Evolutionary conservation across 1,140 invertebrate species (phyloP).

Genomic region (Grapholita molesta): DNA sequence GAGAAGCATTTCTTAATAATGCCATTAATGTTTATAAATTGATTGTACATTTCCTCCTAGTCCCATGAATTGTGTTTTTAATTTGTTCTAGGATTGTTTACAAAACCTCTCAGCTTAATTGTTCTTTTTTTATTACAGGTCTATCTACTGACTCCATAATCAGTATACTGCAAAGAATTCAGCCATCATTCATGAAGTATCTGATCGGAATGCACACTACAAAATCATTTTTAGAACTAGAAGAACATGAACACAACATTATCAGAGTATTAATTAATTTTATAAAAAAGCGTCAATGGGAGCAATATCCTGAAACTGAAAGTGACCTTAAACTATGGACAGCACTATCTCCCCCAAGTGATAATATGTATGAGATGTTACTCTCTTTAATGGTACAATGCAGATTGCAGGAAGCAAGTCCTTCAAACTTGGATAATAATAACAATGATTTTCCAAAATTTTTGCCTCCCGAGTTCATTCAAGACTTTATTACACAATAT

Average conservation of each 20-base stretch:
- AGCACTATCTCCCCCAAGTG: constrained; percentile 29
- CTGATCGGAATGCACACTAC: constrained; percentile 39
- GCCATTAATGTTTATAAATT: too few species aligned
- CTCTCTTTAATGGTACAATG: background rate
- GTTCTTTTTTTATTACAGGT: constrained; percentile 37
- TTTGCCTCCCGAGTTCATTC: constrained; percentile 10
- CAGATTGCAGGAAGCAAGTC: background rate
- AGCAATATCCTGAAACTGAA: constrained; percentile 28
- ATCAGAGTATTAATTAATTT: constrained; percentile 45
- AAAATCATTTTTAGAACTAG: constrained; percentile 30
- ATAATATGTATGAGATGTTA: background rate
- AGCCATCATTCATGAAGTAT: constrained; percentile 52
- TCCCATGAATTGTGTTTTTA: background rate
- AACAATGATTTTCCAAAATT: constrained; percentile 30
- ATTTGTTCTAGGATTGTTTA: background rate
- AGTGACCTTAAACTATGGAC: constrained; percentile 20
- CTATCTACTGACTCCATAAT: constrained; percentile 42
- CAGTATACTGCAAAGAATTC: constrained; percentile 49
- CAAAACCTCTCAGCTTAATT: background rate
- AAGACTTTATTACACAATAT: constrained; percentile 24
- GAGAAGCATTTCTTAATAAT: too few species aligned
- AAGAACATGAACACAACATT: constrained; percentile 40
- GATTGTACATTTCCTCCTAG: too few species aligned
- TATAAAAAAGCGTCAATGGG: constrained; percentile 40
- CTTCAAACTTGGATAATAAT: background rate